phyloP scores from a whole-genome alignment of 2,113 vertebrate genomes.

The Rattus rattus region DNA sequence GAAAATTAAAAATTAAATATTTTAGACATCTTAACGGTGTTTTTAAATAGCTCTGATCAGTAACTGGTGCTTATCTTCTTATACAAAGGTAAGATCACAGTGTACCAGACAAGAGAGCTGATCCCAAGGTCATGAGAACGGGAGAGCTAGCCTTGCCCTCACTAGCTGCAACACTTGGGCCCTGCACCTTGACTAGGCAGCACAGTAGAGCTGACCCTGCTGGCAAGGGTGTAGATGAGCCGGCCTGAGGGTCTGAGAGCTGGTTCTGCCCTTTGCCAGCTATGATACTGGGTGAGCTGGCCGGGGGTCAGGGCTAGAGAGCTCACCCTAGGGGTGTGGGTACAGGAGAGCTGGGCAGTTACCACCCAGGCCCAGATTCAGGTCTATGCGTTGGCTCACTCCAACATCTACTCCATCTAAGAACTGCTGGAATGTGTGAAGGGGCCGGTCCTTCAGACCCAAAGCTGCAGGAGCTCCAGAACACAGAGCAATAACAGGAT shows the following conservation, averaged over 20 bases:
- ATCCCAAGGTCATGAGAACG: background rate
- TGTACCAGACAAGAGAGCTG: background rate
- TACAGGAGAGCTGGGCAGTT: background rate
- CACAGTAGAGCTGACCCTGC: background rate
- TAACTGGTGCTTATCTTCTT: background rate
- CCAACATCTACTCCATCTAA: background rate
- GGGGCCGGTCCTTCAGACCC: background rate
- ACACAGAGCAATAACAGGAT: background rate
- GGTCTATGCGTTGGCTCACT: background rate
- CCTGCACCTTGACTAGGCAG: no score
- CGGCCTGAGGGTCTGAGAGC: background rate
- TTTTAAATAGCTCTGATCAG: constrained; percentile 19
- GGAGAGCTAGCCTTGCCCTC: background rate
- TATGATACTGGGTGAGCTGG: background rate
- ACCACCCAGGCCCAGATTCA: background rate
- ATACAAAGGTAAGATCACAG: background rate
- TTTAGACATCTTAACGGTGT: background rate
- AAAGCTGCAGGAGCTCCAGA: background rate
- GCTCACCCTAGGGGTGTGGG: no score
- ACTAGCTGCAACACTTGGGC: background rate
- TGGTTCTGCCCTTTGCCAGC: background rate
- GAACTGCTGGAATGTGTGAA: background rate
- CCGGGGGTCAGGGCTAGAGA: background rate
- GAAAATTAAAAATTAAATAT: background rate
- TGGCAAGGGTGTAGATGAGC: background rate